Evolutionary conservation across 2,888 invertebrate species (phyloP), one percentile per base, ranked within the genome.

Genomic region (Perizoma affinitatum): DNA sequence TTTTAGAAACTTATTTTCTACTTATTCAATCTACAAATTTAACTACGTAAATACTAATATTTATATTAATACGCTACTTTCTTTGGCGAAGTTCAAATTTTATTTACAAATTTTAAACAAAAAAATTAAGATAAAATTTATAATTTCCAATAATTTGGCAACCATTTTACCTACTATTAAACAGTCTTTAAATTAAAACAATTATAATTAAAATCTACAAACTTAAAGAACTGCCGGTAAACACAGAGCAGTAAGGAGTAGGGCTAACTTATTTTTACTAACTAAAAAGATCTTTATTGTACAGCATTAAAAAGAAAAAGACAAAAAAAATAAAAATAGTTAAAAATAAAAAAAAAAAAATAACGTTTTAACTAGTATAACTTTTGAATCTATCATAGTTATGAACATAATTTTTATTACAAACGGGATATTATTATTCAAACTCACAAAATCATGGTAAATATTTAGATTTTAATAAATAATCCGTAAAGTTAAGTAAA

Each of bases 81-180:
- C 87, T 88, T 88, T 88, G 88, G 88, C 87, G 80, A 86, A 87
- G 81, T 78, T 71, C 71, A 60, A 71, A 67, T 67, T 68, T 72
- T 88, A 87, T 87, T 82, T 88, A 88, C 88, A 87, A 68, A 58
- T 67, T 66, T 61, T 22, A 47, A 61, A 47, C 9, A 35, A 36
- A 53, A 56, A 54, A 46, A 22, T 51, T 45, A 40, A 43, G 11
- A 36, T 52, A 6, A 44, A 40, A 86, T 81, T 87, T n/a, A 87
- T 87, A 86, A 65, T 64, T 67, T 67, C 65, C 59, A 55, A 57
- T 47, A 59, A 62, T 68, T 68, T 70, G 65, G 67, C 70, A 65
- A 67, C 65, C 54, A 58, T 38, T 49, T 54, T 55, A 67, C 62
- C 61, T 68, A 68, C 58, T 68, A 62, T 62, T 67, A 69, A 63